Evolutionary conservation across 2,888 invertebrate genomes (phyloP).

Genomic region (Drosophila siamana): DNA sequence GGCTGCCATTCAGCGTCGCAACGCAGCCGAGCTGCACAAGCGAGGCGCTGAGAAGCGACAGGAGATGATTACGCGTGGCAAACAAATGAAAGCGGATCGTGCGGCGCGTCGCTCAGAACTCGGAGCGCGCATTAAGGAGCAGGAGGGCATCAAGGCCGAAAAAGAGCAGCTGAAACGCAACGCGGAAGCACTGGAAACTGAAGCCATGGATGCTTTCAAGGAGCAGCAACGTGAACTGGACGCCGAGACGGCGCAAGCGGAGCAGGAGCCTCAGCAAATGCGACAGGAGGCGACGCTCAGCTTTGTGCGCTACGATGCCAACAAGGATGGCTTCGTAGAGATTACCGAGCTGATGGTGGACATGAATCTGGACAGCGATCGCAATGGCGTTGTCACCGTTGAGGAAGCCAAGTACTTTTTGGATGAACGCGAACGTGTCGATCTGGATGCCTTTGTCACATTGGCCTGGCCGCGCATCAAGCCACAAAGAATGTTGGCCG

Average conservation of each 20-base stretch:
- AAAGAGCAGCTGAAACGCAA: constrained; percentile 90
- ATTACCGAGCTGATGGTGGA: constrained; percentile 90
- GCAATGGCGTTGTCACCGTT: constrained; percentile 93
- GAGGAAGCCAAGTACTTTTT: constrained; percentile 94
- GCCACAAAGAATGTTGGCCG: constrained; percentile 91
- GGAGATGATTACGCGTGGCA: constrained; percentile 91
- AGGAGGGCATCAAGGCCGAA: constrained; percentile 92
- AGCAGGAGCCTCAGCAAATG: constrained; percentile 85
- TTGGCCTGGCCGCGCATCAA: constrained; percentile 92
- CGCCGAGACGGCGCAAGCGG: constrained; percentile 88
- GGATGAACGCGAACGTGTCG: constrained; percentile 89
- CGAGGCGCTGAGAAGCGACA: constrained; percentile 91
- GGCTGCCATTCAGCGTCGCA: constrained; percentile 91
- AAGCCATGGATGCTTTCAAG: constrained; percentile 91
- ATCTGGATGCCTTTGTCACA: constrained; percentile 89
- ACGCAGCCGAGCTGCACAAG: constrained; percentile 90
- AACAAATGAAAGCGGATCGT: constrained; percentile 90
- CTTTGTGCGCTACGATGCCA: constrained; percentile 92
- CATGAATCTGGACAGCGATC: constrained; percentile 94
- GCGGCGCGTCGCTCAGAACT: constrained; percentile 90
- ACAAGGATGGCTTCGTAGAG: constrained; percentile 91
- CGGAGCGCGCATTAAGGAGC: constrained; percentile 90
- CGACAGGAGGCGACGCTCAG: constrained; percentile 89
- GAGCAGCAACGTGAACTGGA: constrained; percentile 89
- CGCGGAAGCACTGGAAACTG: constrained; percentile 90